Evolutionary conservation across 2,113 vertebrate species (phyloP), one percentile per base, ranked within the genome.

Genomic region (Dipodomys merriami): DNA sequence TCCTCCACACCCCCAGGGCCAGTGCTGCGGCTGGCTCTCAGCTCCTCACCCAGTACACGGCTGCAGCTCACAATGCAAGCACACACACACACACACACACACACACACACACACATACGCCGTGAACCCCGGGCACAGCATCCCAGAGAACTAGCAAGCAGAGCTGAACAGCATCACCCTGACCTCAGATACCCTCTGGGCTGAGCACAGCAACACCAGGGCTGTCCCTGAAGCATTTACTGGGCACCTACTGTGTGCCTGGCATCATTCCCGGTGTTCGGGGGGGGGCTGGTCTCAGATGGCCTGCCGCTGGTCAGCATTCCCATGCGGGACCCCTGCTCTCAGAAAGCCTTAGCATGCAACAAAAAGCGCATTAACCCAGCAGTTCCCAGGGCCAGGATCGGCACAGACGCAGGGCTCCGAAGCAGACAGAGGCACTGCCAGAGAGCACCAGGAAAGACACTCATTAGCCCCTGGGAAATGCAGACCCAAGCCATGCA

Each of bases 231-330:
- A 20, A 0, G 6, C 68, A 6, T 0, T 22, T 49, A 4, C n/a
- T 33, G 20, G 77, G 25, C 4, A 6, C 76, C 83, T 29, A 44
- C 79, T 57, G 20, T 81, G 74, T 73, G 73, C 20, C 53, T 12
- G n/a, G 49, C 30, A 35, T 16, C 0, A 0, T 27, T 25, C 73
- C 27, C 7, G 5, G 33, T 33, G 33, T 30, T 53, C 33, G 35
- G 71, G 18, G 22, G 29, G 53, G 19, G 65, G 73, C 5, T 2
- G 73, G 23, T 25, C 67, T 62, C 76, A 33, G 23, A 53, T 33
- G 71, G n/a, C 7, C 30, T 33, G 10, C 71, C n/a, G 67, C 77
- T 27, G 25, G 29, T 7, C 9, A 5, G 22, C 69, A 27, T 57
- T 5, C 5, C 49, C 4, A 6, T 16, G 49, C 0, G 19, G 23